Conservation (phyloP, 2,113 vertebrate species). For the Grantiella picta region DNA sequence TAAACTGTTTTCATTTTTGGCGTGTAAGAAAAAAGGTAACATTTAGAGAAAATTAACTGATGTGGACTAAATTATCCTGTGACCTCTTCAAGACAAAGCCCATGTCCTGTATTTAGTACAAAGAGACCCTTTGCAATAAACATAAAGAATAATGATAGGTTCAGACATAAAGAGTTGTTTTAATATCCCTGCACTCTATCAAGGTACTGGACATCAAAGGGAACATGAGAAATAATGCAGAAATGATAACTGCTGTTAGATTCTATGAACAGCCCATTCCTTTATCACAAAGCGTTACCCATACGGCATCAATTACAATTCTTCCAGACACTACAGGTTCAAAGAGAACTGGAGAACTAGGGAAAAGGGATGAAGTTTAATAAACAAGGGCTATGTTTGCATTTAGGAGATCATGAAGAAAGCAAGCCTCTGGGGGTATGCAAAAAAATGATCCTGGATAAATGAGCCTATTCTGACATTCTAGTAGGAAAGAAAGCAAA, state of each 20-base stretch:
- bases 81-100: background rate
- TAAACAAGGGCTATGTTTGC: background rate
- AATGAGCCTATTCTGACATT: conserved; percentile 28
- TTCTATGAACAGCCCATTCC: background rate
- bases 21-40: background rate
- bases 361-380: background rate
- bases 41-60: conserved; percentile 17
- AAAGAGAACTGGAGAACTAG: background rate
- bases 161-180: background rate
- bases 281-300: background rate
- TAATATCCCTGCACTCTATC: background rate
- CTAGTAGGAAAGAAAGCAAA: conserved; percentile 34
- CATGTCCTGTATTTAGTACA: background rate
- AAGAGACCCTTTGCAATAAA: background rate
- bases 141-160: background rate
- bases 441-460: background rate
- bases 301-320: background rate
- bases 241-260: background rate
- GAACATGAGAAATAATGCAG: background rate
- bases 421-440: background rate
- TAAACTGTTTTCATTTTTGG: background rate
- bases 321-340: background rate
- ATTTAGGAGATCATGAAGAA: background rate
- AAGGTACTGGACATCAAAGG: conserved; percentile 9
- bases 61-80: background rate